Conservation (phyloP, 1,140 invertebrate genomes). For the Ephestia elutella region DNA sequence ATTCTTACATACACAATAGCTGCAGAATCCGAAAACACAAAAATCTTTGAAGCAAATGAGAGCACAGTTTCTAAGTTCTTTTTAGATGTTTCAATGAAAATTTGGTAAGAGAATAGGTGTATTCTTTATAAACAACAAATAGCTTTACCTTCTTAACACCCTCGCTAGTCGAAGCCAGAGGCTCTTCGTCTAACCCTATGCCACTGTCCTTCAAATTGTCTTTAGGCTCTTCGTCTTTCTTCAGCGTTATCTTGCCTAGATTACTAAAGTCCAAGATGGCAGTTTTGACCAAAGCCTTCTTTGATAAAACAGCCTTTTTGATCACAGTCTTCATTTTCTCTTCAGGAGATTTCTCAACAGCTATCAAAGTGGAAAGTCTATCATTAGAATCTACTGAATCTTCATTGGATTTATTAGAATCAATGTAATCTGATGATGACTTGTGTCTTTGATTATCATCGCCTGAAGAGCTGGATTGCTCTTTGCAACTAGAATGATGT, state of each 20-base stretch:
- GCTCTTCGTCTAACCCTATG: slow-evolving; percentile 59
- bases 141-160: slow-evolving; percentile 49
- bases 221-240: slow-evolving; percentile 51
- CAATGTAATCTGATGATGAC: slow-evolving; percentile 57
- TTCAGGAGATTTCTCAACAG: slow-evolving; percentile 59
- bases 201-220: slow-evolving; percentile 63
- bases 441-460: slow-evolving; percentile 82
- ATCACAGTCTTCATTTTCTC: slow-evolving; percentile 67
- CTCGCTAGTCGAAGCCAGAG: slow-evolving; percentile 42
- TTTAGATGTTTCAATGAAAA: too few relatives aligned
- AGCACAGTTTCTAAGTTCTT: too few relatives aligned
- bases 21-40: too few relatives aligned
- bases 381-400: slow-evolving; percentile 64
- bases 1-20: too few relatives aligned
- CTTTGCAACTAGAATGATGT: slow-evolving; percentile 87
- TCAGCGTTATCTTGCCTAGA: slow-evolving; percentile 41
- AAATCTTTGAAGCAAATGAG: too few relatives aligned
- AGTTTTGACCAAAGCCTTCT: slow-evolving; percentile 59
- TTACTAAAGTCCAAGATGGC: slow-evolving; percentile 63
- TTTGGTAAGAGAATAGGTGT: too few relatives aligned
- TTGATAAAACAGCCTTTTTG: slow-evolving; percentile 60
- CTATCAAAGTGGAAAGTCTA: slow-evolving; percentile 58
- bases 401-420: slow-evolving; percentile 65
- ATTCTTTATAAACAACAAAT: too few relatives aligned
- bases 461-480: slow-evolving; percentile 88